Evolutionary conservation across 2,888 invertebrate genomes (phyloP).

Genomic region (Crocallis elinguaria): DNA sequence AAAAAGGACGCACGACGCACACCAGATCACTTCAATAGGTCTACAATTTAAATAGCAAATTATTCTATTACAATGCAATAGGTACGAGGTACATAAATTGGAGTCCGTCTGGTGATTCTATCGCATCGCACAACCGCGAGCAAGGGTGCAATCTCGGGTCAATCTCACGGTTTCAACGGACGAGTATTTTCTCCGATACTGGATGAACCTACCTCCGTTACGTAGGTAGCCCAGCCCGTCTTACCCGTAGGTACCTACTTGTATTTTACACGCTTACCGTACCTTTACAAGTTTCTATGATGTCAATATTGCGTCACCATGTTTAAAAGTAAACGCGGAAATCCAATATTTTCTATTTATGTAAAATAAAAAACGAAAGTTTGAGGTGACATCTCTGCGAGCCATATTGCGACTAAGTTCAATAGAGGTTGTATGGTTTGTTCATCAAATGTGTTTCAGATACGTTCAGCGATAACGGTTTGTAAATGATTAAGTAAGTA

Average conservation of each 20-base stretch:
- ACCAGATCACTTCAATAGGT: too few species aligned
- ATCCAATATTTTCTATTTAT: conserved; percentile 23
- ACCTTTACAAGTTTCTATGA: conserved; percentile 17
- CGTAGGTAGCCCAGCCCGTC: neutral
- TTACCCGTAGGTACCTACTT: conserved; percentile 14
- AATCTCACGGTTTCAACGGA: conserved; percentile 43
- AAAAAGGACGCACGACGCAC: too few species aligned
- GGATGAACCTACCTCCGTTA: conserved; percentile 1
- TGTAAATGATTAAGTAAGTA: too few species aligned
- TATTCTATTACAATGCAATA: neutral
- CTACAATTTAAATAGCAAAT: too few species aligned
- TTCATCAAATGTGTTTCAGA: too few species aligned
- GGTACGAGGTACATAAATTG: conserved; percentile 1
- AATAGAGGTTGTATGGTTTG: too few species aligned
- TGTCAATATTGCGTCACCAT: conserved; percentile 36
- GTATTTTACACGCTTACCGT: conserved; percentile 18
- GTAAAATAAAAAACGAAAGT: conserved; percentile 18
- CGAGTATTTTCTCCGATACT: conserved; percentile 44
- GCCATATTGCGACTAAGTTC: too few species aligned
- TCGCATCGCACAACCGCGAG: conserved; percentile 21
- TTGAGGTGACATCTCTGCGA: too few species aligned
- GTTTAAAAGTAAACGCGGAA: conserved; percentile 26
- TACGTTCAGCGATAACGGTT: too few species aligned
- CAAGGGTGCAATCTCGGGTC: conserved; percentile 42
- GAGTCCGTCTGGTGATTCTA: conserved; percentile 25